Base-by-base conservation (phyloP, 2,888 invertebrate species). In the Oscheius sp. region DNA sequence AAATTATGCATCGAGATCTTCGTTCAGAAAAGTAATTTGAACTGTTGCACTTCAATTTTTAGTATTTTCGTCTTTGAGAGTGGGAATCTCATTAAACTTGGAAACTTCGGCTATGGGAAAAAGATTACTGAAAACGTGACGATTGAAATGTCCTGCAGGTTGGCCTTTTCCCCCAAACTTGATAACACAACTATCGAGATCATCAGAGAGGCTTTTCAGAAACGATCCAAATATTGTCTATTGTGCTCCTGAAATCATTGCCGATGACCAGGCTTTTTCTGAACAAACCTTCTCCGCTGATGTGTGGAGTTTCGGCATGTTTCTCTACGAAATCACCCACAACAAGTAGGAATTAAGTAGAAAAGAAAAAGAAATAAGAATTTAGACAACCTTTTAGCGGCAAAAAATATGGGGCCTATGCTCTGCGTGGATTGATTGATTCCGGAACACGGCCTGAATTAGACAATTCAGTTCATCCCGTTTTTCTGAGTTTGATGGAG, bases 31-130 rank as follows among this genome's bases (percentile, higher is more conserved):
- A 55, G 55, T 55, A 8, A 15, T 33, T 55, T 17, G 4, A n/a
- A n/a, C n/a, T n/a, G n/a, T n/a, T n/a, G n/a, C n/a, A n/a, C n/a
- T n/a, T n/a, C n/a, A n/a, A n/a, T 6, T 55, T 55, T 12, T n/a
- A 55, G 55, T 55, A n/a, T 55, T 34, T 55, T 33, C 20, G 55
- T 55, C 2, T 55, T 55, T 20, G 55, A 55, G 34, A 34, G 20
- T 17, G 55, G 55, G 12, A 2, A 34, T 2, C 10, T 55, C 8
- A 34, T 55, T 10, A 55, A 55, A 17, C 20, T 55, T 1, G 55
- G 55, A 2, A 55, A 37, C 23, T 55, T 55, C 25, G 55, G 55
- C 6, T 55, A 33, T 34, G 55, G 34, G 8, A 33, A 17, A n/a
- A 37, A 20, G 20, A 34, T 10, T 17, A 55, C 17, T 20, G 48